phyloP scores from a whole-genome alignment of 2,797 vertebrate species.

The Acanthurus lineatus region DNA sequence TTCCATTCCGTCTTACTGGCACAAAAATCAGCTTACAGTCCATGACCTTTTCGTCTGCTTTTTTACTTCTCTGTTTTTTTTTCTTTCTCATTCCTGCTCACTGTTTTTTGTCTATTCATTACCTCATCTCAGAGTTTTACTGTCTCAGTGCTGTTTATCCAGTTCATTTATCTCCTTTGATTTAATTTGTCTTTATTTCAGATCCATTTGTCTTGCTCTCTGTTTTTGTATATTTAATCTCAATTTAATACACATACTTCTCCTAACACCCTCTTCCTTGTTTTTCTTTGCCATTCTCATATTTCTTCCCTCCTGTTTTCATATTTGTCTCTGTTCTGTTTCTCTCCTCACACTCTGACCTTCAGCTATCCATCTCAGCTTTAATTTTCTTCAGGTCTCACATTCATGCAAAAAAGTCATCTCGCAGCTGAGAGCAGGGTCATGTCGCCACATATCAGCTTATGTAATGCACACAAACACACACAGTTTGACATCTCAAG shows the following conservation, averaged over 20 bases:
- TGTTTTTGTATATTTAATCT: neutral
- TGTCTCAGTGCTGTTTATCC: slow-evolving; percentile 9
- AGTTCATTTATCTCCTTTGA: neutral
- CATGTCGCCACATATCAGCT: slow-evolving; percentile 11
- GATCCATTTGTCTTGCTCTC: neutral
- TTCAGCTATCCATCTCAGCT: slow-evolving; percentile 40
- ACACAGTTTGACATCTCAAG: neutral
- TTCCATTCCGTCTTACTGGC: slow-evolving; percentile 64
- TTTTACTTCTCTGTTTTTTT: neutral
- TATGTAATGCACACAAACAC: neutral
- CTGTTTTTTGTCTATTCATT: slow-evolving; percentile 21
- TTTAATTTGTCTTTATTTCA: slow-evolving; percentile 3
- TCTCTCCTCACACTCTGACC: slow-evolving; percentile 36
- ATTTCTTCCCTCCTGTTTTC: slow-evolving; percentile 40
- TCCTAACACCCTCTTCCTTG: neutral
- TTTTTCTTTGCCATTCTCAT: slow-evolving; percentile 22
- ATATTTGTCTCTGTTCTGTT: slow-evolving; percentile 19
- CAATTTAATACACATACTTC: neutral
- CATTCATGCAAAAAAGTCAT: slow-evolving; percentile 29
- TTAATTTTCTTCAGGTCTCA: slow-evolving; percentile 61
- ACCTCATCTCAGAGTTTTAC: slow-evolving; percentile 6
- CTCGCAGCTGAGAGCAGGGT: slow-evolving; percentile 21
- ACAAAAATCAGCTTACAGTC: slow-evolving; percentile 47
- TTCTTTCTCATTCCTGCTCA: slow-evolving; percentile 14
- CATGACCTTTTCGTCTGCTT: slow-evolving; percentile 43